Evolutionary conservation across 2,888 invertebrate genomes (phyloP), one percentile per base, ranked within the genome.

Genomic region (Sipha maydis): DNA sequence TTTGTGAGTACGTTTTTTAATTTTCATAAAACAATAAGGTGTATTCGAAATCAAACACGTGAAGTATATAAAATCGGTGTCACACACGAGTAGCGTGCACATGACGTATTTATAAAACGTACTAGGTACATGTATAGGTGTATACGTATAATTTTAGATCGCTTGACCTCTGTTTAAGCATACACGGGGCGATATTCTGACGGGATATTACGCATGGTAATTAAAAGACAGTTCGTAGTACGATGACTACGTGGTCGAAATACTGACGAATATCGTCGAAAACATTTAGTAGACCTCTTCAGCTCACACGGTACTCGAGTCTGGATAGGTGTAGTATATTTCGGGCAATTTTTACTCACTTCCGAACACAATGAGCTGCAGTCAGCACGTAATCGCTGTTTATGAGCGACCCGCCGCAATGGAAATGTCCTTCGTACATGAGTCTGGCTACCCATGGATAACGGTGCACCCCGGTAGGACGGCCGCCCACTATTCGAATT

Each of bases 371-470:
- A 93, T 97, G 97, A 4, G 97, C 97, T 0, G 97, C 97, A 0
- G 97, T 97, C 88, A 97, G 93, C 89, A 97, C 96, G 91, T 96
- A 96, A 92, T 96, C 96, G 91, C 95, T 95, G 88, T 96, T 96
- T 77, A 97, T 93, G 54, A 97, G 93, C 4, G 96, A 96, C 38
- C 95, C 97, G 0, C 97, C 97, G 91, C 97, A 97, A 92, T 97
- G 97, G 92, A 97, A 97, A 92, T 96, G 96, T 0, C 97, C 96
- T 91, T 97, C 96, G 92, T 97, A 97, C 25, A 97, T 95, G 88
- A 97, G 93, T 77, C 97, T 93, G 5, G 96, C 97, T 92, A 97
- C 94, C 97, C 97, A 97, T 17, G 97, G 97, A 92, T 96, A 97
- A 90, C 95, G 94, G 92, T 97, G 96, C 61, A 96, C 93, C 84